phyloP scores from a whole-genome alignment of 2,888 invertebrate genomes.

The Dermolepida albohirtum region DNA sequence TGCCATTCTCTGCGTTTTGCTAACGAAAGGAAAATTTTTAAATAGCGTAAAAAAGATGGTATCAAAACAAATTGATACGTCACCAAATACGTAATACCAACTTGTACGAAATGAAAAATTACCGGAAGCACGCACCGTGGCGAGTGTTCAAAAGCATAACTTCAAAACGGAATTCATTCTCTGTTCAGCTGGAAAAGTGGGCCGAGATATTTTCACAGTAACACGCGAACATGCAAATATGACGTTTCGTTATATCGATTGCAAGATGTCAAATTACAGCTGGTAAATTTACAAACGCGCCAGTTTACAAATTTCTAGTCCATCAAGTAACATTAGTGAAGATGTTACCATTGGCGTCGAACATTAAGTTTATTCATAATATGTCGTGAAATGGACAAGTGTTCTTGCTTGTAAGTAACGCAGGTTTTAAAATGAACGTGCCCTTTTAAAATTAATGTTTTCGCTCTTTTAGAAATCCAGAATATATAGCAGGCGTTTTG shows the following conservation, averaged over 20 bases:
- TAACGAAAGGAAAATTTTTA: background rate
- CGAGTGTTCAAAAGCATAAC: background rate
- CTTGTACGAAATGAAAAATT: slow-evolving; percentile 1
- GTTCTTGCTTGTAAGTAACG: slow-evolving; percentile 27
- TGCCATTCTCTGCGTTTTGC: background rate
- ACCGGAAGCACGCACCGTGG: slow-evolving; percentile 6
- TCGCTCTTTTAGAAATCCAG: slow-evolving; percentile 43
- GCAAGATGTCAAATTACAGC: slow-evolving; percentile 48
- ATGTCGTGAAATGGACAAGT: slow-evolving; percentile 35
- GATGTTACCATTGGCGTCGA: slow-evolving; percentile 18
- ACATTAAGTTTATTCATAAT: slow-evolving; percentile 11
- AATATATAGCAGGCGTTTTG: slow-evolving; percentile 44
- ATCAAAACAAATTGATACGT: slow-evolving; percentile 3
- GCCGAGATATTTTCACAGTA: slow-evolving; percentile 39
- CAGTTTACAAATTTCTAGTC: slow-evolving; percentile 33
- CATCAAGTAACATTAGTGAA: slow-evolving; percentile 10
- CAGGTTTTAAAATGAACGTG: background rate
- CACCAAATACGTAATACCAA: too few relatives aligned
- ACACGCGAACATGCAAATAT: slow-evolving; percentile 45
- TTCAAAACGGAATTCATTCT: background rate
- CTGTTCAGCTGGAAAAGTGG: slow-evolving; percentile 22
- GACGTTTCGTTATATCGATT: slow-evolving; percentile 49
- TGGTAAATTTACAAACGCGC: slow-evolving; percentile 12
- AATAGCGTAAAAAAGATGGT: slow-evolving; percentile 1
- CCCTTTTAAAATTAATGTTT: background rate